These are phyloP conservation scores for Isurus oxyrinchus DNA, from an alignment of 2,113 vertebrate genomes.

Conservation along the genomic window DNA sequence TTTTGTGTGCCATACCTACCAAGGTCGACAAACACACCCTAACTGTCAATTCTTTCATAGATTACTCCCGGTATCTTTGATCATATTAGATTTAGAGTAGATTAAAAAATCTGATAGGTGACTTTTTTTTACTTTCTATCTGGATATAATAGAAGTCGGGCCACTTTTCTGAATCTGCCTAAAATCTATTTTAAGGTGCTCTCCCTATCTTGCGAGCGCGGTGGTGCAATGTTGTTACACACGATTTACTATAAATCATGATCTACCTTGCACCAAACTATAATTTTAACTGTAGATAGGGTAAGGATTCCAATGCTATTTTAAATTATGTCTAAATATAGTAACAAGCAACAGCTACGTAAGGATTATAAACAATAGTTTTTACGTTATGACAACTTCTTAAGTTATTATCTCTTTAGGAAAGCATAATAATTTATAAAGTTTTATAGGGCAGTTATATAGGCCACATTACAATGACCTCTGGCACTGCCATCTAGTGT, in stretches of 20 bases:
- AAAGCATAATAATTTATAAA: not conserved
- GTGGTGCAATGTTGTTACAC: not conserved
- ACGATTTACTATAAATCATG: not conserved
- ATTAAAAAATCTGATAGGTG: not conserved
- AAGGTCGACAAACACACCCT: not conserved
- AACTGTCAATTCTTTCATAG: not conserved
- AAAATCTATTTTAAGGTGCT: not conserved
- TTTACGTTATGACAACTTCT: not conserved
- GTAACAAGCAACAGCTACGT: not conserved
- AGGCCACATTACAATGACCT: conserved; percentile 26
- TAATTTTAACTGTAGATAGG: not conserved
- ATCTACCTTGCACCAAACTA: not conserved
- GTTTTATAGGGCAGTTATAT: conserved; percentile 9
- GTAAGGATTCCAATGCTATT: not conserved
- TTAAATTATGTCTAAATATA: not conserved
- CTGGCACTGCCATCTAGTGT: conserved; percentile 37
- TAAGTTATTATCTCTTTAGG: too few relatives aligned
- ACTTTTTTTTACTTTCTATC: too few relatives aligned
- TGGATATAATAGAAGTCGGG: not conserved
- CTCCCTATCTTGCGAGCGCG: not conserved
- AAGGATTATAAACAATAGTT: not conserved
- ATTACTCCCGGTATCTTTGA: not conserved
- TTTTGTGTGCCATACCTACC: not conserved
- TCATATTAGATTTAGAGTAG: not conserved
- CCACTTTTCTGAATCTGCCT: not conserved